phyloP scores from a whole-genome alignment of 64 coral and sea anemone species.

The Anthopleura sola region DNA sequence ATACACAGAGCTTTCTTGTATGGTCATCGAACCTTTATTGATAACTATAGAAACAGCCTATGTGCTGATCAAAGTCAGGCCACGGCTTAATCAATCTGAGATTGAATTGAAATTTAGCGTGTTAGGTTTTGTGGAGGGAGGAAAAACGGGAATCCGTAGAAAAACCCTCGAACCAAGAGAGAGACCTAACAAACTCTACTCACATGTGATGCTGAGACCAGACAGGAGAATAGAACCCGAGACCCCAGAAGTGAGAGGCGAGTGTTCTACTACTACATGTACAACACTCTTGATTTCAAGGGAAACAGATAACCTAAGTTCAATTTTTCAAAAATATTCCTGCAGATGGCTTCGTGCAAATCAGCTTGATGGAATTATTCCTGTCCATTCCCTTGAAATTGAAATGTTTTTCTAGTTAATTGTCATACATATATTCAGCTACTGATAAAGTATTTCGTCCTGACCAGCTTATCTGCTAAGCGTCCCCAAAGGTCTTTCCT shows the following conservation, averaged over 20 bases:
- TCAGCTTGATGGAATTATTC: not conserved
- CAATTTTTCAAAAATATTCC: not conserved
- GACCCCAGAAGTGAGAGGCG: not conserved
- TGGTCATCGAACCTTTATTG: not conserved
- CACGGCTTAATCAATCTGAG: no score
- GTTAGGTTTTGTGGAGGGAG: no score
- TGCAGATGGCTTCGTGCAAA: not conserved
- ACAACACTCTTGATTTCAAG: no score
- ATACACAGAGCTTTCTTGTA: no score
- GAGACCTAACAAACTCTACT: no score
- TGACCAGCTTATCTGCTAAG: no score
- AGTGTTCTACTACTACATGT: not conserved
- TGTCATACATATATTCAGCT: not conserved
- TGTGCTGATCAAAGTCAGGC: not conserved
- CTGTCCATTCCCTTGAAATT: not conserved
- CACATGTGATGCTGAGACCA: no score
- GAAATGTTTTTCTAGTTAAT: not conserved
- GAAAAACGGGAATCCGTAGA: no score
- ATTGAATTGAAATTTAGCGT: no score
- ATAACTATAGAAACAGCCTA: not conserved
- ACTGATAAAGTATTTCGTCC: not conserved
- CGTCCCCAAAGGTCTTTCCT: not conserved
- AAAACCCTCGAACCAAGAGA: no score
- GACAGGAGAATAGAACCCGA: no score
- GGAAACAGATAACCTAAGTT: no score